A percentile compares a stretch with the other conserved stretches of the same genome.
Conservation (phyloP, 2,797 vertebrate species). For the Pseudomugil tenellus region DNA sequence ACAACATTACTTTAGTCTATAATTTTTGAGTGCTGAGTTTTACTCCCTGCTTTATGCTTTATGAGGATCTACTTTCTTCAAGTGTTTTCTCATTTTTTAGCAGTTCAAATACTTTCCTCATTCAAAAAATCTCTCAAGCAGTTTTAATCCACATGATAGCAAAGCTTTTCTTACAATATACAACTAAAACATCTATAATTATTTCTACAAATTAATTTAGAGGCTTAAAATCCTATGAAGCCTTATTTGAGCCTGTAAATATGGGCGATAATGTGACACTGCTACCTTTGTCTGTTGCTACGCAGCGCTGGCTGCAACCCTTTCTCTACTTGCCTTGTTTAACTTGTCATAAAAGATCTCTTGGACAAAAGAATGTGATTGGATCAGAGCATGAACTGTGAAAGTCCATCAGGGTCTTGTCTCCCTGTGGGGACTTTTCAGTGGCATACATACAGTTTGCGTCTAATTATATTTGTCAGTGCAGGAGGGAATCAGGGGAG, state of each 20-base stretch:
- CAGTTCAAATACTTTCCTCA: too few relatives aligned
- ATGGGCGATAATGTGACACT: background rate
- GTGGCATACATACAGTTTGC: conserved; percentile 85
- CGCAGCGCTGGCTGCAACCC: conserved; percentile 69
- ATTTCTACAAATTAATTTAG: background rate
- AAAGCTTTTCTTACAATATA: background rate
- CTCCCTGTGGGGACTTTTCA: conserved; percentile 87
- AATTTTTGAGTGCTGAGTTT: background rate
- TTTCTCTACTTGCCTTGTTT: conserved; percentile 65
- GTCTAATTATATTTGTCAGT: conserved; percentile 95
- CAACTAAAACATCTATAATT: background rate
- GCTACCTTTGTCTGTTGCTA: conserved; percentile 38
- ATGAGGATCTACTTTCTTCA: too few relatives aligned
- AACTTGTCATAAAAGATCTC: conserved; percentile 54
- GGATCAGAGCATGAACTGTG: conserved; percentile 72
- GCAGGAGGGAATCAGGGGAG: conserved; percentile 67
- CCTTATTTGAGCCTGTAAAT: background rate
- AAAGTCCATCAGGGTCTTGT: conserved; percentile 87
- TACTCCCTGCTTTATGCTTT: too few relatives aligned
- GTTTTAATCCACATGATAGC: too few relatives aligned
- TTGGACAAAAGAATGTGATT: conserved; percentile 55
- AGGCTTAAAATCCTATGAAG: background rate
- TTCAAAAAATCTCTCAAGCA: too few relatives aligned
- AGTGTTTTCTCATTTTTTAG: background rate
- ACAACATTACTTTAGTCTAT: background rate